A percentile compares a stretch with the other conserved stretches of the same genome.
Evolutionary conservation across 1,140 invertebrate genomes (phyloP).

Genomic region (Ostrea denselamellosa): DNA sequence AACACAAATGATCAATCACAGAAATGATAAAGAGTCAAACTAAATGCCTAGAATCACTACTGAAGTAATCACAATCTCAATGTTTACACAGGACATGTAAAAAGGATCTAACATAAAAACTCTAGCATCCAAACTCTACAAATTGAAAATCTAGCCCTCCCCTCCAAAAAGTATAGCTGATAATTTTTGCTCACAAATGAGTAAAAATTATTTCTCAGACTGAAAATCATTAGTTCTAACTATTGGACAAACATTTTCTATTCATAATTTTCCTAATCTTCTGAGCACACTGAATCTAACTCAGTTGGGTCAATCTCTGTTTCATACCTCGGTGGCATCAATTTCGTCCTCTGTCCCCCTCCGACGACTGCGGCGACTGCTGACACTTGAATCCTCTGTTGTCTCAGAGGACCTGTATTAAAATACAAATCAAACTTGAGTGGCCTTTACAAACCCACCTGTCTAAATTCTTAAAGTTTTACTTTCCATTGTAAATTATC

Average conservation of each 20-base stretch:
- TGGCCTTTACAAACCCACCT: background rate
- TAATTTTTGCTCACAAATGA: no score
- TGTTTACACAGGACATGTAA: background rate
- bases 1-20: slow-evolving; percentile 16
- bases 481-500: background rate
- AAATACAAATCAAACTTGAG: background rate
- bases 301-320: background rate
- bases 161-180: background rate
- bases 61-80: background rate
- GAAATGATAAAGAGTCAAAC: background rate
- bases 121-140: background rate
- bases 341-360: slow-evolving; percentile 49
- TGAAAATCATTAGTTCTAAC: no score
- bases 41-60: background rate
- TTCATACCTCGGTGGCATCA: slow-evolving; percentile 41
- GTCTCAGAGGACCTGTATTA: slow-evolving; percentile 41
- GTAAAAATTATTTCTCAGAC: no score
- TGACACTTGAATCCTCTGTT: slow-evolving; percentile 38
- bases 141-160: background rate
- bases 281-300: no score
- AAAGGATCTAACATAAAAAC: background rate
- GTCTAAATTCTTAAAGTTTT: background rate
- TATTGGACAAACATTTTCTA: no score
- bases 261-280: no score
- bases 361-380: slow-evolving; percentile 47